Conservation (phyloP, 2,113 vertebrate genomes). For the Lepidothrix coronata region DNA sequence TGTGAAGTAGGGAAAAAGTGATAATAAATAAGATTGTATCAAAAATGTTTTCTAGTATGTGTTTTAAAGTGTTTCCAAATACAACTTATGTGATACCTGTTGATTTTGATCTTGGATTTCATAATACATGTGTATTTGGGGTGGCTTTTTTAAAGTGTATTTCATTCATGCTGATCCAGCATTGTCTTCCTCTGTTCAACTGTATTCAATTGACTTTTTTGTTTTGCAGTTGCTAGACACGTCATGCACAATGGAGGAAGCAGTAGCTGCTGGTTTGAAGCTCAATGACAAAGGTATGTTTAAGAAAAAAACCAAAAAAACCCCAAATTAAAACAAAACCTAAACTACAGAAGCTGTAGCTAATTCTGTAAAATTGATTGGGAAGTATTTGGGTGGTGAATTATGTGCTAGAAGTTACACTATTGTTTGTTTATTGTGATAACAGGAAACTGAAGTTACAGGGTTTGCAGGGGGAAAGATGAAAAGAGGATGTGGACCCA, state of each 20-base stretch:
- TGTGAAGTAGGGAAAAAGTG: not conserved
- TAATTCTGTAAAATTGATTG: not conserved
- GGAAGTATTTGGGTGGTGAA: not conserved
- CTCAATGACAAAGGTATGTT: conserved; percentile 78
- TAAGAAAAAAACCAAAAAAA: not conserved
- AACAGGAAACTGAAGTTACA: not conserved
- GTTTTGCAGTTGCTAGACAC: conserved; percentile 78
- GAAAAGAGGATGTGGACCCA: not conserved
- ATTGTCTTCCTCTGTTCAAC: not conserved
- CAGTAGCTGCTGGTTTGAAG: conserved; percentile 79
- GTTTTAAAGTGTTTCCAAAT: not conserved
- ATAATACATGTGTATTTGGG: not conserved
- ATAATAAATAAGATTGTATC: not conserved
- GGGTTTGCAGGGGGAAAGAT: not conserved
- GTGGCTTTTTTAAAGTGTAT: not conserved
- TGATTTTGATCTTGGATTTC: not conserved
- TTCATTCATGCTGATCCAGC: not conserved
- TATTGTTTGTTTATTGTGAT: not conserved
- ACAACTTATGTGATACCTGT: not conserved
- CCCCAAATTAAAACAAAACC: not conserved
- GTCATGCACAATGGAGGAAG: conserved; percentile 84
- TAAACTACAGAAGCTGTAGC: not conserved
- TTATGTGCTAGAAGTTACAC: not conserved
- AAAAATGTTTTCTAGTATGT: not conserved
- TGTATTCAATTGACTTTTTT: not conserved